Evolutionary conservation across 2,113 vertebrate genomes (phyloP).

Genomic region (Boulengeromyrus knoepffleri): DNA sequence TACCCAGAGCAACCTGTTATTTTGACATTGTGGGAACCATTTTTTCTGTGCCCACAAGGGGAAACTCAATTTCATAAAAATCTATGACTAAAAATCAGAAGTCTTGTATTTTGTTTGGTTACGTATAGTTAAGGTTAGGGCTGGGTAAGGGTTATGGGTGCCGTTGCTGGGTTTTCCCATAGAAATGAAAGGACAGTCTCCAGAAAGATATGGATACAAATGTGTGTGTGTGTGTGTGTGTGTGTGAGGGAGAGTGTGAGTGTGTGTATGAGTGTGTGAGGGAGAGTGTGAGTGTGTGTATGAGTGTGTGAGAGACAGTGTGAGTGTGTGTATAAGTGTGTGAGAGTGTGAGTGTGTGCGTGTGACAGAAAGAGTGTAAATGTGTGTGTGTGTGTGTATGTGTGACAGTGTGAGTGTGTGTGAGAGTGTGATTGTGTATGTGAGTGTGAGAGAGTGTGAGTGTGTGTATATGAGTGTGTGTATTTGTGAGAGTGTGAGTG

Average conservation of each 20-base stretch:
- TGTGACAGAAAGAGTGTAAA: background rate
- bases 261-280: slow-evolving; percentile 16
- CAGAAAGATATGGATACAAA: background rate
- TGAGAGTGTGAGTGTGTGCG: too few species aligned
- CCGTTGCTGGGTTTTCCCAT: background rate
- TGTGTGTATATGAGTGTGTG: too few species aligned
- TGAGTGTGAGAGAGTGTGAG: too few species aligned
- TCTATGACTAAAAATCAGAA: background rate
- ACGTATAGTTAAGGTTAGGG: background rate
- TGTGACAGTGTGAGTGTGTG: background rate
- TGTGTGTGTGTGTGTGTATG: too few species aligned
- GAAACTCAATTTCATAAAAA: background rate
- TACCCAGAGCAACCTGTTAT: background rate
- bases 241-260: too few species aligned
- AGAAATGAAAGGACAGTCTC: background rate
- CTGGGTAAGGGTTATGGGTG: background rate
- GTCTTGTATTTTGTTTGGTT: background rate
- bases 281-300: too few species aligned
- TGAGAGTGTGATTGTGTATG: background rate
- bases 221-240: background rate
- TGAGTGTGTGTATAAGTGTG: too few species aligned
- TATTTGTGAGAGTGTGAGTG: too few species aligned
- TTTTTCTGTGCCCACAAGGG: background rate
- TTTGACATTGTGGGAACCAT: background rate
- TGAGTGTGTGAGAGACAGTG: too few species aligned